phyloP scores from a whole-genome alignment of 2,888 invertebrate genomes.

The Lampropteryx suffumata region DNA sequence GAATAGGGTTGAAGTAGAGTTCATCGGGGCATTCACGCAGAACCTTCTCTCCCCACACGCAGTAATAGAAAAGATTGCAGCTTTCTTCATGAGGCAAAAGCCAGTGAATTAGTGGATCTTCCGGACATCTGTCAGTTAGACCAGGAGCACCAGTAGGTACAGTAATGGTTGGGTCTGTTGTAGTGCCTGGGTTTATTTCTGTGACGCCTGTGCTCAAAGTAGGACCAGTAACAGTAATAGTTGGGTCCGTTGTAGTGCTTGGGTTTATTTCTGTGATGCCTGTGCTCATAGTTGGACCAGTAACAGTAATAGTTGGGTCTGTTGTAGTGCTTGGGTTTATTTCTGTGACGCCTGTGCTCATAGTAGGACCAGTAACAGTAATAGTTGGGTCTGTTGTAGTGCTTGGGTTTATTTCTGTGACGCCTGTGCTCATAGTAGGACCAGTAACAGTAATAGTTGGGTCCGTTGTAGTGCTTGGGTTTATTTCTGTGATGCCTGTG shows the following conservation, averaged over 20 bases:
- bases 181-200: neutral
- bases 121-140: conserved; percentile 62
- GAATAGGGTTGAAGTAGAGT: conserved; percentile 55
- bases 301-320: neutral
- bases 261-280: neutral
- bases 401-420: neutral
- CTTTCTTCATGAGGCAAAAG: conserved; percentile 55
- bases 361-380: neutral
- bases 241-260: neutral
- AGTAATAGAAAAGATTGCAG: conserved; percentile 64
- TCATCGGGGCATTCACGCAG: conserved; percentile 44
- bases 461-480: neutral
- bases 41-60: conserved; percentile 58
- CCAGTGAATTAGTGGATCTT: conserved; percentile 58
- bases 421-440: neutral
- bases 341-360: neutral
- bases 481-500: neutral
- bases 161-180: neutral
- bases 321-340: neutral
- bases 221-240: neutral
- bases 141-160: conserved; percentile 4
- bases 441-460: neutral
- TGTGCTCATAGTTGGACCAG: neutral
- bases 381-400: neutral
- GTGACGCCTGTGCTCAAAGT: neutral